Percentiles rank a stretch among this genome's conserved stretches.
These are phyloP conservation scores for Podarcis cretensis DNA, from an alignment of 2,113 vertebrate species.

Conservation along the genomic window DNA sequence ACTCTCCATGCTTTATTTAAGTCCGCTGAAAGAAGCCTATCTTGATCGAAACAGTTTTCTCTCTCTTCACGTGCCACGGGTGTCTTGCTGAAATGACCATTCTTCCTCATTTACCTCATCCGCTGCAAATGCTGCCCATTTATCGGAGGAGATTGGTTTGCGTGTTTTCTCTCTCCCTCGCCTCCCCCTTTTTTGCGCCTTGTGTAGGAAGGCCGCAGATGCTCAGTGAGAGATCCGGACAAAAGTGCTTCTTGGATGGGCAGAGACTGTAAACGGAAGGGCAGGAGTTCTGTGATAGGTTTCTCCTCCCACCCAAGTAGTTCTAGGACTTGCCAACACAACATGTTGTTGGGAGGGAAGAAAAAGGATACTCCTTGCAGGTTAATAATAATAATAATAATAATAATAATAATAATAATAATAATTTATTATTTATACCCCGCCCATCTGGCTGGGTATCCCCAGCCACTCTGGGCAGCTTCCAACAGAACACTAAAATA, in stretches of 20 bases:
- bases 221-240: rapidly evolving
- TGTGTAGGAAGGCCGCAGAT: not conserved
- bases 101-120: not conserved
- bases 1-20: constrained; percentile 4
- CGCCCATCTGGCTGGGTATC: too few relatives aligned
- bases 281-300: not conserved
- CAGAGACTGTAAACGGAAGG: not conserved
- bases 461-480: too few relatives aligned
- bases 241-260: not conserved
- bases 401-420: too few relatives aligned
- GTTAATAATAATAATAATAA: not conserved
- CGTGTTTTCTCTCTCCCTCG: not conserved
- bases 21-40: not conserved
- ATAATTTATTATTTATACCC: too few relatives aligned
- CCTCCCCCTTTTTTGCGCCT: not conserved
- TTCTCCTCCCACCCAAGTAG: rapidly evolving
- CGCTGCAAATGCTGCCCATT: not conserved
- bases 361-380: not conserved
- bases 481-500: too few relatives aligned
- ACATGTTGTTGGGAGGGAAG: not conserved
- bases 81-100: not conserved
- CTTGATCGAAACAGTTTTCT: not conserved
- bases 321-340: rapidly evolving
- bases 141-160: not conserved
- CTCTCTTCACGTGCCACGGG: not conserved